Evolutionary conservation across 2,888 invertebrate genomes (phyloP).

Genomic region (Autographa pulchrina): DNA sequence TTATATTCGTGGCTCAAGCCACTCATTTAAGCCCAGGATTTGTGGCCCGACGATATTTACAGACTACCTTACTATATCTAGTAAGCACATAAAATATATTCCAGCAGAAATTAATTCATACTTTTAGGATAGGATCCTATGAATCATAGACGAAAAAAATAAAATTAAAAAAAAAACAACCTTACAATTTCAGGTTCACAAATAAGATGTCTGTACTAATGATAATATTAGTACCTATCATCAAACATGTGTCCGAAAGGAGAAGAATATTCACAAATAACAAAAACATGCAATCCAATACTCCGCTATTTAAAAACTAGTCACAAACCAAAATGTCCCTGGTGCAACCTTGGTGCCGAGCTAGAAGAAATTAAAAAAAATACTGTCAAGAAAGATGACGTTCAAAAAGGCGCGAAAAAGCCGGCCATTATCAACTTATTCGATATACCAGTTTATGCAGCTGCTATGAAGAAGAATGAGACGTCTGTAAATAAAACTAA

Average conservation of each 20-base stretch:
- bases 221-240: slow-evolving; percentile 26
- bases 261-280: slow-evolving; percentile 2
- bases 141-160: too few relatives aligned
- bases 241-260: slow-evolving; percentile 10
- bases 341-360: slow-evolving; percentile 33
- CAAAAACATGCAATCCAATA: not conserved
- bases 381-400: not conserved
- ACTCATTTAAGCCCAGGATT: not conserved
- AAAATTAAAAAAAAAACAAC: too few relatives aligned
- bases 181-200: not conserved
- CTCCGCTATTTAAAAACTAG: slow-evolving; percentile 23
- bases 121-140: too few relatives aligned
- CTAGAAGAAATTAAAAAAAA: slow-evolving; percentile 16
- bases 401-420: slow-evolving; percentile 19
- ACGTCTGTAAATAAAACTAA: slow-evolving; percentile 17
- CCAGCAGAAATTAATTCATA: too few relatives aligned
- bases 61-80: too few relatives aligned
- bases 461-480: slow-evolving; percentile 28
- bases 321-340: slow-evolving; percentile 21
- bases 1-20: too few relatives aligned
- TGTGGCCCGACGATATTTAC: not conserved
- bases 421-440: slow-evolving; percentile 34
- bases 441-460: slow-evolving; percentile 39
- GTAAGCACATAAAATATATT: too few relatives aligned
- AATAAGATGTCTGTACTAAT: slow-evolving; percentile 23